Base-by-base conservation (phyloP, 2,888 invertebrate genomes). In the Helleia helle region DNA sequence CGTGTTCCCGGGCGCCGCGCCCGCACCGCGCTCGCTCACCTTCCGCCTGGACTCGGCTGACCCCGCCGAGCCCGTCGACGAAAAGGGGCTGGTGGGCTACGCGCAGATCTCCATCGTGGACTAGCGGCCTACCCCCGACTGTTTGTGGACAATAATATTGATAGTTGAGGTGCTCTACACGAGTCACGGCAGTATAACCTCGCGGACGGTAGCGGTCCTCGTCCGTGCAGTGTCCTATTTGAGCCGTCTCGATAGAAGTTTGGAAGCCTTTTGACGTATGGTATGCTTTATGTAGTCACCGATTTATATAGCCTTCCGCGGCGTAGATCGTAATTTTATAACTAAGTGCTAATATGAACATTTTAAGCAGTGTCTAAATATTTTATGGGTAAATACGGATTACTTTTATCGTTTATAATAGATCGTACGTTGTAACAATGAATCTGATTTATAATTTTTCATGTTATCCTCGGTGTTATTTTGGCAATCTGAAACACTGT, bases 41-140 rank as follows among this genome's bases (percentile, higher is more conserved):
- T 97, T 97, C 89, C 93, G 92, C 59, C 87, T 97, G 87, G 92
- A 65, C 44, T 71, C 80, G 7, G 59, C 58, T 22, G 65, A 60
- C 56, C 87, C 70, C 25, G 54, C 62, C 58, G 96, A 95, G 83
- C 88, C 93, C 47, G 91, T 94, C 41, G 98, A 99, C 76, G 98
- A 99, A 77, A 95, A 95, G 66, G 93, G 96, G 30, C 88, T 99
- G 54, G 90, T 98, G 68, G 99, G 99, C 63, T 99, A 92, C 87
- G 99, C 99, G 71, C 98, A 99, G 87, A 93, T 99, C 70, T 96
- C 97, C 58, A 92, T 97, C 71, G 92, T 93, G 54, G 95, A 95
- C 87, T 95, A 89, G 71, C 7, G 48, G n/a, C n/a, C 44, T 42
- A 47, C 44, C 18, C 40, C 43, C 39, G 41, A 24, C 30, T 38